Conservation (phyloP, 2,113 vertebrate genomes). For the Cygnus atratus region DNA sequence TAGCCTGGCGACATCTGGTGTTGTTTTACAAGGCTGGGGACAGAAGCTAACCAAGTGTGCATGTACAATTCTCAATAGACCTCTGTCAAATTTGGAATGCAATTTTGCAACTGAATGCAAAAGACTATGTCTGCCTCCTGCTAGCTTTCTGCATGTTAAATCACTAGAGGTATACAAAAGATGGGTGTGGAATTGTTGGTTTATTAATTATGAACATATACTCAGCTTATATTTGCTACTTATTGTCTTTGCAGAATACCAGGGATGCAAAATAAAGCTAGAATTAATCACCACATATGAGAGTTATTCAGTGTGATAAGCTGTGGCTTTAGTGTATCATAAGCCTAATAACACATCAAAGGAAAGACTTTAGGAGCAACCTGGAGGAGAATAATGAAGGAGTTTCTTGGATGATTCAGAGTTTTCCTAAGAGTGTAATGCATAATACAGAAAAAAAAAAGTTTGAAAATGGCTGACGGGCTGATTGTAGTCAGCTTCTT, state of each 20-base stretch:
- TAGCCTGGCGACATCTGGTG: neutral
- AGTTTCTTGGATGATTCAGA: neutral
- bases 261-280: neutral
- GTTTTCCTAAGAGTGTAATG: neutral
- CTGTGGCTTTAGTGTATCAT: neutral
- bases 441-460: neutral
- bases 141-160: neutral
- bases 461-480: neutral
- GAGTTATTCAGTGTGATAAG: neutral
- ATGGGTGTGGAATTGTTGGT: neutral
- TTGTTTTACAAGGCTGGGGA: neutral
- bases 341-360: neutral
- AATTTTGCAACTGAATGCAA: neutral
- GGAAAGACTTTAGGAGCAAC: neutral
- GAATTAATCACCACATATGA: neutral
- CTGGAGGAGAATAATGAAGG: constrained; percentile 1
- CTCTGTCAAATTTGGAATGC: neutral
- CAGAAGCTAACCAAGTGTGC: neutral
- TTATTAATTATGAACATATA: neutral
- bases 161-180: neutral
- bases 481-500: neutral
- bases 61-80: neutral
- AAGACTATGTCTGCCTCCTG: neutral
- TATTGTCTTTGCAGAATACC: neutral
- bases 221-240: neutral